phyloP scores from a whole-genome alignment of 2,888 invertebrate genomes.

The Rhingia campestris region DNA sequence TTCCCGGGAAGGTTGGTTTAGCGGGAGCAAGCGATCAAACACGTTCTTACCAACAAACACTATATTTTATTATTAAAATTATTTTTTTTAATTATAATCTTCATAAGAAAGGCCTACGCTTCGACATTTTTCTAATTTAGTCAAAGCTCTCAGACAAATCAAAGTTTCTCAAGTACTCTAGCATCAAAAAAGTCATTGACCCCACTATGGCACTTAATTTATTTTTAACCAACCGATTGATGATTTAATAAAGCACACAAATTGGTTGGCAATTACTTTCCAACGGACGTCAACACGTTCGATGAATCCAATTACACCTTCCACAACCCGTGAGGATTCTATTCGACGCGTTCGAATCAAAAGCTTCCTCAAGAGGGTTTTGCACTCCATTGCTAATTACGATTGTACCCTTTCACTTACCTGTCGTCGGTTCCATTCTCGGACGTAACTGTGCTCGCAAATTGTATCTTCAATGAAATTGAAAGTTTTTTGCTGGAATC shows the following conservation, averaged over 20 bases:
- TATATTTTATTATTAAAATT: too few species aligned
- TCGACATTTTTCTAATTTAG: too few species aligned
- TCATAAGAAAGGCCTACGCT: too few species aligned
- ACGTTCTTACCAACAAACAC: too few species aligned
- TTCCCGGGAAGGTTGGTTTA: too few species aligned
- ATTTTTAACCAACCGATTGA: not conserved
- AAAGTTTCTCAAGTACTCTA: not conserved
- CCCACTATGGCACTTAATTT: not conserved
- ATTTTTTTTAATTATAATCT: too few species aligned
- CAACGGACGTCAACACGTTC: conserved; percentile 17
- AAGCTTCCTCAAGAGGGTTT: conserved; percentile 1
- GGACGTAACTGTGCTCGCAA: conserved; percentile 48
- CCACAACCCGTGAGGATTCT: not conserved
- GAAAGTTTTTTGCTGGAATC: conserved; percentile 42
- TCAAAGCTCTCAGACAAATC: not conserved
- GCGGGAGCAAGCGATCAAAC: too few species aligned
- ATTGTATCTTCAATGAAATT: conserved; percentile 51
- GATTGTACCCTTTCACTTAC: conserved; percentile 54
- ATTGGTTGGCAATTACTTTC: conserved; percentile 8
- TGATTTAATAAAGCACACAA: not conserved
- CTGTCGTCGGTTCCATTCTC: conserved; percentile 15
- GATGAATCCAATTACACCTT: conserved; percentile 22
- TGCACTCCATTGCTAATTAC: conserved; percentile 20
- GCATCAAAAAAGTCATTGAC: not conserved
- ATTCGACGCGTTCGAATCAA: not conserved